Base-by-base conservation (phyloP, 2,113 vertebrate species). In the Thryonomys swinderianus region DNA sequence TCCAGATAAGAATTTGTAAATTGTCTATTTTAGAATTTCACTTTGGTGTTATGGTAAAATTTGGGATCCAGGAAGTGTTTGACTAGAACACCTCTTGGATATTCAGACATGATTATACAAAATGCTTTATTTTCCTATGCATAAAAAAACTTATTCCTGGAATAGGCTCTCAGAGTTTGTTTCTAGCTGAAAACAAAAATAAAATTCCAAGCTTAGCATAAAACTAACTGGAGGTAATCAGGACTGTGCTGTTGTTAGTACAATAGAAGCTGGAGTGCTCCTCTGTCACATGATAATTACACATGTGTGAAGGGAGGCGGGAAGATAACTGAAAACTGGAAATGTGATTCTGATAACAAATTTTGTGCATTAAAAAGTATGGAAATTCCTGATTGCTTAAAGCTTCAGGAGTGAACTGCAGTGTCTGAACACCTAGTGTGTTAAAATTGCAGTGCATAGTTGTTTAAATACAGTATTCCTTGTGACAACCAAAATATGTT, bases 391-490 rank as follows among this genome's bases (percentile, higher is more conserved):
- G 88, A 92, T 96, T 96, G 96, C 97, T 97, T 98, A 97, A 97
- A 91, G 97, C 98, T 98, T 96, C 93, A 96, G 98, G 97, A 90
- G 96, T 97, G 98, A 97, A 97, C 98, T 98, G 97, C 97, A 97
- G 96, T 98, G 97, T 97, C 97, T 96, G 94, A 98, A 98, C 97
- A 98, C 97, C 98, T 98, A 67, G 90, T 97, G 97, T 97, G 97
- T 98, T 98, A 98, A 97, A 97, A 98, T 97, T 97, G 97, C 98
- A 98, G 98, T 97, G 97, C 96, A 92, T 97, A 97, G 93, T 97
- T 98, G 98, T 98, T 98, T 97, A 98, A 98, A 97, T 98, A 97
- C 95, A 98, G 98, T 98, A 98, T 98, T 98, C 97, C 98, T 98
- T 98, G 98, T 98, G 97, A 98, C 95, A 97, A 96, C 97, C 97